Conservation (phyloP, 2,113 vertebrate species). For the Colinus virginianus region DNA sequence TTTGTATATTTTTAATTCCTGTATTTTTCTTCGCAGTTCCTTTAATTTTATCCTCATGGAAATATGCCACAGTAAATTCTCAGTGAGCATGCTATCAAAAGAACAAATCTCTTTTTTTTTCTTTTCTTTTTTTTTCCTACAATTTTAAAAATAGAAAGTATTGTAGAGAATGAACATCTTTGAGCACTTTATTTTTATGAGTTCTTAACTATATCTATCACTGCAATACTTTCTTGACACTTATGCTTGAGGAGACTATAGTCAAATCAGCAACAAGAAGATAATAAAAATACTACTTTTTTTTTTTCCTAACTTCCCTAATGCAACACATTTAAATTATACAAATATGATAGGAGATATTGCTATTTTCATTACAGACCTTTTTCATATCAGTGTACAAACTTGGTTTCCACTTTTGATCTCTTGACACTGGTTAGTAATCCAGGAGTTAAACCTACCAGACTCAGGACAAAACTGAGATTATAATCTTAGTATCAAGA, state of each 20-base stretch:
- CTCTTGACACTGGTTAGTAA: neutral
- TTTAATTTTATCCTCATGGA: neutral
- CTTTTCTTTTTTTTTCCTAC: rapidly evolving
- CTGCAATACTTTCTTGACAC: neutral
- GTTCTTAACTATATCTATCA: neutral
- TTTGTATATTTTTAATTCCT: too few species aligned
- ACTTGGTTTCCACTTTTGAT: neutral
- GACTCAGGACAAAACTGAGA: neutral
- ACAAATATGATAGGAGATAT: neutral
- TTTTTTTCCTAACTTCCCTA: neutral
- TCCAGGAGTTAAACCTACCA: neutral
- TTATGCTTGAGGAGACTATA: neutral
- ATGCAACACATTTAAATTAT: neutral
- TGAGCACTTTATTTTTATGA: neutral
- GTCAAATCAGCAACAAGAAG: neutral
- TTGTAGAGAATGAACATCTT: neutral
- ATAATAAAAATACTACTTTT: neutral
- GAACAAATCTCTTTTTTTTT: neutral
- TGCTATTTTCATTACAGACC: rapidly evolving
- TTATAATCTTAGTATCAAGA: neutral
- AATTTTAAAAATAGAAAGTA: neutral
- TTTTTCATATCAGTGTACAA: neutral
- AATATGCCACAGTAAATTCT: neutral
- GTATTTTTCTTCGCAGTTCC: neutral
- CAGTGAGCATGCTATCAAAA: neutral